These are phyloP conservation scores for Thyatira batis DNA, from an alignment of 2,888 invertebrate genomes.

Conservation along the genomic window DNA sequence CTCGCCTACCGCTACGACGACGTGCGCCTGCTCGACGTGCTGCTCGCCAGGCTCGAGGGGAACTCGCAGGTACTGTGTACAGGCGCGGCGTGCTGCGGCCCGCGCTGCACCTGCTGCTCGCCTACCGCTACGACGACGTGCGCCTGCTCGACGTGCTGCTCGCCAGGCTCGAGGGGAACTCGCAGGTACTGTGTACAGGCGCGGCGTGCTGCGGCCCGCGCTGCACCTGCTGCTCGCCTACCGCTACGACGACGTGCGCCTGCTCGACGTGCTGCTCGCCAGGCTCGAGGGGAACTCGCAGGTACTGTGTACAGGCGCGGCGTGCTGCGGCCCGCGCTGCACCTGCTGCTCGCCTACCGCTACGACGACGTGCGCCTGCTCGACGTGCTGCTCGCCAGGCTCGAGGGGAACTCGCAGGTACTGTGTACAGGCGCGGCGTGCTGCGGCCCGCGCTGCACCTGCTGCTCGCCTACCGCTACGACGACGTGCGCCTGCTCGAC, in stretches of 20 bases:
- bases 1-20: too few species aligned
- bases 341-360: constrained; percentile 90
- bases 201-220: constrained; percentile 91
- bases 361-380: constrained; percentile 93
- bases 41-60: constrained; percentile 96
- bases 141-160: constrained; percentile 92
- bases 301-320: constrained; percentile 94
- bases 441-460: constrained; percentile 92
- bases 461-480: constrained; percentile 91
- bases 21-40: too few species aligned
- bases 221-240: constrained; percentile 92
- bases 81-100: constrained; percentile 91
- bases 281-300: constrained; percentile 95
- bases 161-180: constrained; percentile 94
- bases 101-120: constrained; percentile 92
- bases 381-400: constrained; percentile 93
- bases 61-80: constrained; percentile 93
- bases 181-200: constrained; percentile 93
- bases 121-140: constrained; percentile 92
- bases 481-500: constrained; percentile 91
- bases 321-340: constrained; percentile 90
- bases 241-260: constrained; percentile 91
- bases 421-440: constrained; percentile 92
- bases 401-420: constrained; percentile 94
- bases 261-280: constrained; percentile 92